Percentiles rank a stretch among this genome's conserved stretches.
Conservation (phyloP, 2,888 invertebrate species). For the Caenorhabditis sp. region DNA sequence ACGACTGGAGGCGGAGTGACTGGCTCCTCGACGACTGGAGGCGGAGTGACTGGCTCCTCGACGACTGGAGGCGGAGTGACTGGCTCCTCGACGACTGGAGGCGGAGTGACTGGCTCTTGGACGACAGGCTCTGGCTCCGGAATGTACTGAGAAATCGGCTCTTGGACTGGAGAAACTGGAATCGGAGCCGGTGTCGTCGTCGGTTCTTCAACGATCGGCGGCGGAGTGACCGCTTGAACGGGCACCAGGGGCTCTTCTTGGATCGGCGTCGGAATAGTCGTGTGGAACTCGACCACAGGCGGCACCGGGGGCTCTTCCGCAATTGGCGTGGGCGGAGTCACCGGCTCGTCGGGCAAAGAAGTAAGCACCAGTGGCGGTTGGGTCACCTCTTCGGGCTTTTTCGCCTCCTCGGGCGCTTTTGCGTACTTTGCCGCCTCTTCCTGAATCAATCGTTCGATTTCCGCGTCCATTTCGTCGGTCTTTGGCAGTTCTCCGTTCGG, state of each 20-base stretch:
- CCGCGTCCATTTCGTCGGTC: conserved; percentile 40
- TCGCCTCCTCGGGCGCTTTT: no score
- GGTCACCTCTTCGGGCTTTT: conserved; percentile 11
- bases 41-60: conserved; percentile 6
- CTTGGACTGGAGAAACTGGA: conserved; percentile 22
- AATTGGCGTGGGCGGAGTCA: not conserved
- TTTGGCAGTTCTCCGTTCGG: not conserved
- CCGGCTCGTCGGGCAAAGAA: not conserved
- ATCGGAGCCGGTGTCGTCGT: not conserved
- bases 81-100: conserved; percentile 10
- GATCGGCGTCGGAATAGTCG: not conserved
- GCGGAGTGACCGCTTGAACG: not conserved
- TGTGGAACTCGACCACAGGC: no score
- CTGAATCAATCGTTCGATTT: conserved; percentile 34
- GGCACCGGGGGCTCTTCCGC: not conserved
- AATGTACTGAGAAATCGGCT: conserved; percentile 17
- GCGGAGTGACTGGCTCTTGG: conserved; percentile 1
- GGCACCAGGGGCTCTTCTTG: not conserved
- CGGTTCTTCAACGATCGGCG: conserved; percentile 6
- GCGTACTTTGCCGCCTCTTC: conserved; percentile 31
- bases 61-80: conserved; percentile 5
- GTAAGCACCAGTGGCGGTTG: conserved; percentile 5
- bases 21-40: conserved; percentile 10
- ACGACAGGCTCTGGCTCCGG: conserved; percentile 9
- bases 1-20: conserved; percentile 5